Percentiles rank a stretch among this genome's conserved stretches.
phyloP scores from a whole-genome alignment of 2,888 invertebrate genomes.

The Meiosimyza platycephala region DNA sequence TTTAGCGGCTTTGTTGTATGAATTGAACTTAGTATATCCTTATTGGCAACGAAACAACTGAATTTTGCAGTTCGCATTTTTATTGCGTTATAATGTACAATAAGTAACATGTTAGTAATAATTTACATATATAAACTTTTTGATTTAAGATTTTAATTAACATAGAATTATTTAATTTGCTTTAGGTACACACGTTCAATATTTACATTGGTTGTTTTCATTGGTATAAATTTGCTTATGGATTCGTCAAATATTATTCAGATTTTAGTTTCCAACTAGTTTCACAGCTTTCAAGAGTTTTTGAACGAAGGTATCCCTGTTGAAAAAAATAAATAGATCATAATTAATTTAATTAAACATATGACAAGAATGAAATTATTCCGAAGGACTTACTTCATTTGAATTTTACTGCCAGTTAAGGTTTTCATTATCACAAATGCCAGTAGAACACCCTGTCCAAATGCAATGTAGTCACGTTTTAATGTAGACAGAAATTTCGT shows the following conservation, averaged over 20 bases:
- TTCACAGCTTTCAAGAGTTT: slow-evolving; percentile 30
- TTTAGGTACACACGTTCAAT: slow-evolving; percentile 16
- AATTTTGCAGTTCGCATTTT: not conserved
- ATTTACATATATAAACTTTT: not conserved
- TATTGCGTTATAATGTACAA: not conserved
- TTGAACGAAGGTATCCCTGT: slow-evolving; percentile 38
- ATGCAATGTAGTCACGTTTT: slow-evolving; percentile 40
- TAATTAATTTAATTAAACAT: not conserved
- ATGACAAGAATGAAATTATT: not conserved
- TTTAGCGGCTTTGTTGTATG: not conserved
- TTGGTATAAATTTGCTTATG: not conserved
- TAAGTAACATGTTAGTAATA: not conserved
- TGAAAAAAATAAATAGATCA: slow-evolving; percentile 4
- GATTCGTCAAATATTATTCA: not conserved
- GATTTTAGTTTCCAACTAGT: slow-evolving; percentile 42
- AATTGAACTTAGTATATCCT: not conserved
- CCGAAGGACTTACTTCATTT: slow-evolving; percentile 44
- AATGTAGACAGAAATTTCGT: not conserved
- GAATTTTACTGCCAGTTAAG: slow-evolving; percentile 39
- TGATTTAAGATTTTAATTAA: not conserved
- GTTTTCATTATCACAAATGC: slow-evolving; percentile 46
- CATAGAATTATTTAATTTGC: not conserved
- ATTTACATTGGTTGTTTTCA: not conserved
- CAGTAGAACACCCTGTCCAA: slow-evolving; percentile 46
- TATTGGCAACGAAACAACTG: not conserved